phyloP scores from a whole-genome alignment of 2,113 vertebrate genomes.

The Brachyhypopomus gauderio region DNA sequence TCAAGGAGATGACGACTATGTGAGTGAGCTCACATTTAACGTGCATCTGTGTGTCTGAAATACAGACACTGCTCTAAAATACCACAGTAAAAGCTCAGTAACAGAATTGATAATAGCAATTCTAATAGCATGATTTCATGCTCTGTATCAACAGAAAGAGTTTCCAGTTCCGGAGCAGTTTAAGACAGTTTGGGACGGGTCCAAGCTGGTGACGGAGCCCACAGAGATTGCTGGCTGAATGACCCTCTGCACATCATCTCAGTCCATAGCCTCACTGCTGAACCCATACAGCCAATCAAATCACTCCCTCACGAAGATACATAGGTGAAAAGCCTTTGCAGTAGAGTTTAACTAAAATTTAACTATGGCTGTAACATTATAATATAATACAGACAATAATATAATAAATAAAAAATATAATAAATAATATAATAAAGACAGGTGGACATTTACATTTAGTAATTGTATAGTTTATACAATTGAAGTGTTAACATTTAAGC shows the following conservation, averaged over 20 bases:
- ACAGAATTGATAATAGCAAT: neutral
- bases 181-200: conserved; percentile 94
- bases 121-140: neutral
- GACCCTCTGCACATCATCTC: conserved; percentile 8
- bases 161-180: conserved; percentile 97
- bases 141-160: conserved; percentile 82
- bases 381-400: neutral
- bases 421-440: no score
- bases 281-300: neutral
- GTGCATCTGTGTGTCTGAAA: conserved; percentile 5
- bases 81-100: no score
- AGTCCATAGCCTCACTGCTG: neutral
- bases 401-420: no score
- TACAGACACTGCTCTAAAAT: neutral
- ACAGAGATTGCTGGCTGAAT: conserved; percentile 91
- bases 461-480: conserved; percentile 8
- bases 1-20: conserved; percentile 87
- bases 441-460: neutral
- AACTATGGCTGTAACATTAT: no score
- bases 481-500: neutral
- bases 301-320: neutral
- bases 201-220: conserved; percentile 92
- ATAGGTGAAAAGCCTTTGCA: neutral
- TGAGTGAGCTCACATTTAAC: conserved; percentile 70
- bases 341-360: neutral